Conservation (phyloP, 2,113 vertebrate species). For the Telmatochromis sp. region DNA sequence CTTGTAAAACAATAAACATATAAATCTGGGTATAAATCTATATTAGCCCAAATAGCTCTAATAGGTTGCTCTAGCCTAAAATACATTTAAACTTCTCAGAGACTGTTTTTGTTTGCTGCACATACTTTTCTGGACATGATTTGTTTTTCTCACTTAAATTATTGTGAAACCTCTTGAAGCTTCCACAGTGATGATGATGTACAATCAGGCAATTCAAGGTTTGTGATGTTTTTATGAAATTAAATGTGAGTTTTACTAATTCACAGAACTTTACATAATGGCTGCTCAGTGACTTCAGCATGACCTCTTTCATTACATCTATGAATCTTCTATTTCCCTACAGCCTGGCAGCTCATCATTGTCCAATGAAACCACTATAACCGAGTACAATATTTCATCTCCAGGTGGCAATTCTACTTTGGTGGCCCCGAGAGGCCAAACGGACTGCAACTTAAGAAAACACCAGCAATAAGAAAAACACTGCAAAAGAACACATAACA, state of each 20-base stretch:
- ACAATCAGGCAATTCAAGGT: background rate
- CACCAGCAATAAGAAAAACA: background rate
- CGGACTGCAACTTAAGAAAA: background rate
- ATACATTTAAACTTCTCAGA: background rate
- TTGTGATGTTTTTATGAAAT: background rate
- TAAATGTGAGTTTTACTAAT: background rate
- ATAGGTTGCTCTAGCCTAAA: background rate
- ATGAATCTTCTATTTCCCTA: background rate
- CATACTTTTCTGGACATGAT: background rate
- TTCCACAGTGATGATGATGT: background rate
- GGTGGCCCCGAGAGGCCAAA: background rate
- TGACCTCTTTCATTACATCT: background rate
- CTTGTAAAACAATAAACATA: background rate
- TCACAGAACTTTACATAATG: background rate
- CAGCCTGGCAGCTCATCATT: background rate
- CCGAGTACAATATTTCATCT: background rate
- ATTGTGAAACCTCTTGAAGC: background rate
- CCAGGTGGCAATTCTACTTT: background rate
- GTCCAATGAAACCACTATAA: background rate
- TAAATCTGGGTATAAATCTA: background rate
- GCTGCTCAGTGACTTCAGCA: background rate
- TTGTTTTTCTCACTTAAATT: background rate
- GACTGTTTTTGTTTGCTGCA: background rate
- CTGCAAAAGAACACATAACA: background rate
- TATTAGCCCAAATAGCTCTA: background rate